phyloP scores from a whole-genome alignment of 1,140 invertebrate species.

The Kradibia gibbosae region DNA sequence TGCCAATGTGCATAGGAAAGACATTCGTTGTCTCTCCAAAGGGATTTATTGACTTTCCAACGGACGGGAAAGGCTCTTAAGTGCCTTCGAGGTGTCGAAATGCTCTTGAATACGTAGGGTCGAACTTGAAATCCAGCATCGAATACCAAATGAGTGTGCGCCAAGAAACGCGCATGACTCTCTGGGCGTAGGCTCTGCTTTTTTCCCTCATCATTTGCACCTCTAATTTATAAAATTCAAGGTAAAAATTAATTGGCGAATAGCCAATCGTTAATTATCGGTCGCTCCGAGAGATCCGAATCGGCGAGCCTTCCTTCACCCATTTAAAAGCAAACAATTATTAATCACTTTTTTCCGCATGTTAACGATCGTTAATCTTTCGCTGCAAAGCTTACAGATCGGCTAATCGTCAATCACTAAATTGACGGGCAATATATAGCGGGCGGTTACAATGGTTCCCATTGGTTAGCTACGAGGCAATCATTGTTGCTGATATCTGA shows the following conservation, averaged over 20 bases:
- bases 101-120: constrained; percentile 67
- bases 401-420: constrained; percentile 41
- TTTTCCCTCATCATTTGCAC: not conserved
- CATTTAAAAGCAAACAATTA: constrained; percentile 8
- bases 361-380: constrained; percentile 42
- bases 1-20: constrained; percentile 58
- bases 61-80: constrained; percentile 62
- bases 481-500: constrained; percentile 21
- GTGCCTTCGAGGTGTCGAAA: constrained; percentile 63
- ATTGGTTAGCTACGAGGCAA: not conserved
- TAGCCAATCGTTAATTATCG: not conserved
- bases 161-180: constrained; percentile 53
- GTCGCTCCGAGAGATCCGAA: not conserved
- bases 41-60: constrained; percentile 64
- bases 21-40: constrained; percentile 60
- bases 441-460: not conserved
- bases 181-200: constrained; percentile 21
- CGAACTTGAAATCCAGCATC: constrained; percentile 63
- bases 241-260: not conserved
- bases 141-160: constrained; percentile 58
- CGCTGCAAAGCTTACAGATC: not conserved
- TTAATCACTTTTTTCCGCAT: constrained; percentile 14
- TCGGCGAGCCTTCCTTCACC: not conserved
- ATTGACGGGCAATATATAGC: constrained; percentile 37
- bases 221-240: not conserved